phyloP scores from a whole-genome alignment of 2,888 invertebrate species.

The Amphimallon solstitiale region DNA sequence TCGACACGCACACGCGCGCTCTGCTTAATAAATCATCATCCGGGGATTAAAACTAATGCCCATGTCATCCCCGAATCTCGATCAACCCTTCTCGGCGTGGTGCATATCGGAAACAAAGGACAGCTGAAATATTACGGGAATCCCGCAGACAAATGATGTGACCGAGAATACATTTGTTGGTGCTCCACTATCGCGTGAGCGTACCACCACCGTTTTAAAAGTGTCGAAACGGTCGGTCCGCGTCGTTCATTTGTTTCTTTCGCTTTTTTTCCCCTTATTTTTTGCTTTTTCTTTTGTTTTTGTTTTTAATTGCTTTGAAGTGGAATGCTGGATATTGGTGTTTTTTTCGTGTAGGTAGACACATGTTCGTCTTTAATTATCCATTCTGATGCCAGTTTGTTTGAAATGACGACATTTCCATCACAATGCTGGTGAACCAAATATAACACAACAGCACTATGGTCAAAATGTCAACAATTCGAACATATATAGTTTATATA shows the following conservation, averaged over 20 bases:
- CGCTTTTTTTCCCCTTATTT: neutral
- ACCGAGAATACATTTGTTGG: slow-evolving; percentile 49
- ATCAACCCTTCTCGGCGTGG: slow-evolving; percentile 52
- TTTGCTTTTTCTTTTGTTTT: neutral
- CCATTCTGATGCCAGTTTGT: slow-evolving; percentile 46
- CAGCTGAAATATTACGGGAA: slow-evolving; percentile 54
- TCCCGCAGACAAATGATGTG: slow-evolving; percentile 55
- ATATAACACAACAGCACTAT: slow-evolving; percentile 63
- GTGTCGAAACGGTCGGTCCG: slow-evolving; percentile 23
- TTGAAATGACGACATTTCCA: slow-evolving; percentile 62
- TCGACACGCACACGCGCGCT: slow-evolving; percentile 20
- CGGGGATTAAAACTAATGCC: slow-evolving; percentile 48
- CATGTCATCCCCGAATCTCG: slow-evolving; percentile 53
- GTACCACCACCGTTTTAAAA: slow-evolving; percentile 24
- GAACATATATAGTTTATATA: slow-evolving; percentile 50
- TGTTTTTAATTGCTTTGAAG: neutral
- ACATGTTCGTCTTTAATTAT: neutral
- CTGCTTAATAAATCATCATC: slow-evolving; percentile 43
- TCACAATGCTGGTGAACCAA: slow-evolving; percentile 62
- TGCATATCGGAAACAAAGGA: slow-evolving; percentile 47
- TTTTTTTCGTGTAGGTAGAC: neutral
- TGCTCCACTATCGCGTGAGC: slow-evolving; percentile 26
- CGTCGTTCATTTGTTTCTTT: slow-evolving; percentile 36
- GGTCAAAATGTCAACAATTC: slow-evolving; percentile 65
- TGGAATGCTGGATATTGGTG: neutral